Percentiles rank a stretch among this genome's conserved stretches.
phyloP scores from a whole-genome alignment of 2,797 vertebrate species.

The Bovichtus diacanthus region DNA sequence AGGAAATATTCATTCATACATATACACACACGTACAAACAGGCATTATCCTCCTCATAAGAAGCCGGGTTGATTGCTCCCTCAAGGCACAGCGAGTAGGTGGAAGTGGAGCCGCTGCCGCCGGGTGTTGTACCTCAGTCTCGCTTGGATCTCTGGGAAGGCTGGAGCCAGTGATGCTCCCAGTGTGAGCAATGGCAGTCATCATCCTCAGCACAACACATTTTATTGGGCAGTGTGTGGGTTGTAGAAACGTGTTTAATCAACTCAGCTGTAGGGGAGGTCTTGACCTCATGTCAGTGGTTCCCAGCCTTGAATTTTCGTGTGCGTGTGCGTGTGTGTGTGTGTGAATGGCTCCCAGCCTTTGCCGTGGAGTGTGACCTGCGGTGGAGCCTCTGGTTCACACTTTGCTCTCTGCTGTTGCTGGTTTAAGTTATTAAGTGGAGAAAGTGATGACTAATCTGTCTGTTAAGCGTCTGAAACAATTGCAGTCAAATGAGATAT shows the following conservation, averaged over 20 bases:
- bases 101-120: slow-evolving; percentile 58
- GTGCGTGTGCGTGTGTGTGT: slow-evolving; percentile 31
- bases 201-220: slow-evolving; percentile 53
- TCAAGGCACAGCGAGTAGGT: slow-evolving; percentile 46
- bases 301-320: slow-evolving; percentile 50
- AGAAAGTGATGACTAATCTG: slow-evolving; percentile 71
- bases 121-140: slow-evolving; percentile 44
- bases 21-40: slow-evolving; percentile 60
- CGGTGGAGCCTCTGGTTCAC: slow-evolving; percentile 68
- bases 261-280: slow-evolving; percentile 68
- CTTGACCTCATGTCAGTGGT: slow-evolving; percentile 72
- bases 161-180: slow-evolving; percentile 65
- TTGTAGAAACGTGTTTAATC: slow-evolving; percentile 73
- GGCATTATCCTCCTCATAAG: slow-evolving; percentile 62
- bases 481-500: slow-evolving; percentile 44
- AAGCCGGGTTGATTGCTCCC: slow-evolving; percentile 60
- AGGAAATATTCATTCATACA: slow-evolving; percentile 75
- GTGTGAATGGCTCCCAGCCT: slow-evolving; percentile 61
- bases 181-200: slow-evolving; percentile 48
- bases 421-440: slow-evolving; percentile 68
- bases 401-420: slow-evolving; percentile 60
- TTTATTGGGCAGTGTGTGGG: slow-evolving; percentile 74
- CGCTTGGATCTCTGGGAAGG: slow-evolving; percentile 22
- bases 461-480: slow-evolving; percentile 51
- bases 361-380: slow-evolving; percentile 73